These are phyloP conservation scores for Phalloptychus januarius DNA, from an alignment of 2,797 vertebrate species.

Conservation along the genomic window DNA sequence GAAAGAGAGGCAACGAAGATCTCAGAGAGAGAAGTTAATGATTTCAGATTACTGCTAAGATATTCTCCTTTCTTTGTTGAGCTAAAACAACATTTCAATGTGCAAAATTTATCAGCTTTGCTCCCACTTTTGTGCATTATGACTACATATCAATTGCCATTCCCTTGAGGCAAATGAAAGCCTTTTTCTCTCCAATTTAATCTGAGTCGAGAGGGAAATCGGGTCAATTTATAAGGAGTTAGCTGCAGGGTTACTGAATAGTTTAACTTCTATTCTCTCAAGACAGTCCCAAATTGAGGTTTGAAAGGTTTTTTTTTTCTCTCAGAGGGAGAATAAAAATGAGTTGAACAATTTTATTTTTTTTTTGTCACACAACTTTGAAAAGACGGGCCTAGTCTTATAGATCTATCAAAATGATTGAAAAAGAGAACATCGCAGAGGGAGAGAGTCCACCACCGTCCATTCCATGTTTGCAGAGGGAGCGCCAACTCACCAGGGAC, in stretches of 20 bases:
- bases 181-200: conserved; percentile 53
- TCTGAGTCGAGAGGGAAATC: conserved; percentile 37
- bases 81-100: conserved; percentile 28
- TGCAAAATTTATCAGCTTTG: conserved; percentile 45
- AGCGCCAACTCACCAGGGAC: conserved; percentile 68
- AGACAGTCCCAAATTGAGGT: conserved; percentile 46
- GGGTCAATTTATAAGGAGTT: conserved; percentile 49
- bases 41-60: conserved; percentile 6
- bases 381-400: conserved; percentile 36
- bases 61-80: conserved; percentile 16
- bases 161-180: conserved; percentile 55
- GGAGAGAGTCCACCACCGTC: conserved; percentile 51
- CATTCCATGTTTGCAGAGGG: conserved; percentile 54
- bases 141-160: conserved; percentile 43
- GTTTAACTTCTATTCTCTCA: conserved; percentile 42
- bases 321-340: conserved; percentile 25
- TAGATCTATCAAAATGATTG: conserved; percentile 57
- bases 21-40: neutral
- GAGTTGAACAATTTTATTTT: conserved; percentile 50
- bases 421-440: conserved; percentile 41
- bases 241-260: conserved; percentile 45
- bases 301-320: conserved; percentile 3
- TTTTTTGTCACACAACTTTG: conserved; percentile 31
- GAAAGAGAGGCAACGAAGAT: neutral
- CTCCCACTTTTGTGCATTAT: conserved; percentile 45